These are phyloP conservation scores for Pipa parva DNA, from an alignment of 2,113 vertebrate species.

Conservation along the genomic window DNA sequence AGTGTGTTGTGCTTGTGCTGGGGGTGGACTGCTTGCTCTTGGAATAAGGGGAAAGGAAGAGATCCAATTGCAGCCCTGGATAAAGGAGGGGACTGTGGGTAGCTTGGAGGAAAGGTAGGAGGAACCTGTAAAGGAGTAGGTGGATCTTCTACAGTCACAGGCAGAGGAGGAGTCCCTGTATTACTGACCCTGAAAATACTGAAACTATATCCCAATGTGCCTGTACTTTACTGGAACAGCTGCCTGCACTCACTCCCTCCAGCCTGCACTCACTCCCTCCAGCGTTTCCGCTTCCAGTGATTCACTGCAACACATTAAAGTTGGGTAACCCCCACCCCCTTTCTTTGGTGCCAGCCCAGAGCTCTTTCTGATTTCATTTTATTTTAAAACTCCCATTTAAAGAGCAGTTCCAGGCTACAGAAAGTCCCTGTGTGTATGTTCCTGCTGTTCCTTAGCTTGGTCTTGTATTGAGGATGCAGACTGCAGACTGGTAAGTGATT, in stretches of 20 bases:
- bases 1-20: too few species aligned
- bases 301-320: conserved; percentile 4
- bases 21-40: conserved; percentile 1
- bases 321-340: not conserved
- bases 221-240: conserved; percentile 19
- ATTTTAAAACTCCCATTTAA: not conserved
- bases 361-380: not conserved
- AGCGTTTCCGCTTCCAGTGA: conserved; percentile 30
- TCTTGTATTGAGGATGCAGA: too few species aligned
- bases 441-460: too few species aligned
- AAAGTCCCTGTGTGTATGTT: conserved; percentile 5
- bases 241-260: conserved; percentile 14
- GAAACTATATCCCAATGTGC: conserved; percentile 29
- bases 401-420: not conserved
- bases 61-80: not conserved
- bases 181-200: conserved; percentile 25
- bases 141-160: conserved; percentile 23
- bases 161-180: conserved; percentile 11
- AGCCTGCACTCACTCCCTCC: conserved; percentile 5
- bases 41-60: conserved; percentile 6
- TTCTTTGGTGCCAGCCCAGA: not conserved
- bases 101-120: not conserved
- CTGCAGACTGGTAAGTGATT: too few species aligned
- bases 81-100: not conserved
- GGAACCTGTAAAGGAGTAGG: not conserved